Base-by-base conservation (phyloP, 2,113 vertebrate genomes). In the Ameiurus melas region DNA sequence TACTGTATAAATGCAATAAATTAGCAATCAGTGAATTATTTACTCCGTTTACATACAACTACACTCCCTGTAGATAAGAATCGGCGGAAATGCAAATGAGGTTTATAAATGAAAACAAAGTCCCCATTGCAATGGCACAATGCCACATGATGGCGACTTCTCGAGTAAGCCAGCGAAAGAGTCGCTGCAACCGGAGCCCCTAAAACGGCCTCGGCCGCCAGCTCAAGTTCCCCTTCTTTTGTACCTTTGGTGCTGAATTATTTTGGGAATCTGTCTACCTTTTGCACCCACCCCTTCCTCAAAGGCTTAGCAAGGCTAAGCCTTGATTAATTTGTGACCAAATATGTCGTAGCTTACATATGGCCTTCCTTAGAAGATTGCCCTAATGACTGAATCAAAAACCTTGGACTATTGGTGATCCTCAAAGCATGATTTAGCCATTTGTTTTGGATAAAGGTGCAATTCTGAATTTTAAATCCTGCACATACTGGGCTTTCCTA, bases 221-320 rank as follows among this genome's bases (percentile, higher is more conserved):
- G 91, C 89, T 96, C 93, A 91, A 87, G 92, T 95, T 95, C 91
- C 92, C 25, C 70, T 86, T 90, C 92, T 93, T 92, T 93, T 93
- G 91, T 95, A 89, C 88, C 88, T 51, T 77, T 94, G 92, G 92
- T 93, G 91, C 92, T 94, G 93, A 95, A 95, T 95, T 95, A 95
- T 95, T 95, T 51, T 88, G 90, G 91, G 93, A 94, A 93, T 93
- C 47, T 89, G 90, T 89, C 78, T 88, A 83, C 86, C 88, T 57
- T 87, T 88, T 62, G 90, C 91, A 92, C 91, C 93, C 87, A 84
- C 89, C 73, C 91, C 85, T 90, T 88, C 36, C 25, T 43, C 13
- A 22, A 58, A 55, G 7, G 16, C 20, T n/a, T 7, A 14, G 79
- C 57, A 27, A 55, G 2, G 60, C n/a, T n/a, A n/a, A n/a, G 20